Evolutionary conservation across 2,888 invertebrate species (phyloP).

Genomic region (Ceratothoa steindachneri): DNA sequence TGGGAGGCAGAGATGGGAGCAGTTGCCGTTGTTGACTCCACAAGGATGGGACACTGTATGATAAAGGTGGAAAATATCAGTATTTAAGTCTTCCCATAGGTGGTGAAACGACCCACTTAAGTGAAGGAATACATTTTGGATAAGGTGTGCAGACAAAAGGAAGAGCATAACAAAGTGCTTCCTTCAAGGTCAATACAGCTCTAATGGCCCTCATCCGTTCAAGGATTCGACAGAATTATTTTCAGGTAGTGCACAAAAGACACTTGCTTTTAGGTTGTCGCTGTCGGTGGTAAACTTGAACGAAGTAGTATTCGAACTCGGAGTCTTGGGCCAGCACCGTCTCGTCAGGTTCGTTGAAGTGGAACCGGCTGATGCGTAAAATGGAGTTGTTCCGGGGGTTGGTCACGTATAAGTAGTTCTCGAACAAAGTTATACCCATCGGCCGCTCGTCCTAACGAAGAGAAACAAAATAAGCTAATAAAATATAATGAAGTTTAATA

Average conservation of each 20-base stretch:
- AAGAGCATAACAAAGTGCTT: too few relatives aligned
- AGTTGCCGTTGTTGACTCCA: slow-evolving; percentile 63
- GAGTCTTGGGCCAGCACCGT: slow-evolving; percentile 50
- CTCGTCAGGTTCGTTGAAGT: slow-evolving; percentile 56
- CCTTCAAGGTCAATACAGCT: too few relatives aligned
- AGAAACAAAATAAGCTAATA: too few relatives aligned
- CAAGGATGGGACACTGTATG: slow-evolving; percentile 65
- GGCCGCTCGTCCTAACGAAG: slow-evolving; percentile 43
- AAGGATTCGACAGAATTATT: too few relatives aligned
- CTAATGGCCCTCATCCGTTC: too few relatives aligned
- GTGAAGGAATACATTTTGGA: too few relatives aligned
- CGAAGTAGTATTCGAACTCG: slow-evolving; percentile 60
- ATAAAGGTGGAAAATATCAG: slow-evolving; percentile 23
- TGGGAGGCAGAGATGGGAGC: slow-evolving; percentile 73
- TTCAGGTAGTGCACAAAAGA: too few relatives aligned
- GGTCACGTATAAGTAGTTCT: slow-evolving; percentile 68
- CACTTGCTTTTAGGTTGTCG: slow-evolving; percentile 71
- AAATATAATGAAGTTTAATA: not conserved
- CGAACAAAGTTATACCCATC: slow-evolving; percentile 63
- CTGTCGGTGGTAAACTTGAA: slow-evolving; percentile 71
- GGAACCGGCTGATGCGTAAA: slow-evolving; percentile 61
- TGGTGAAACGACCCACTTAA: too few relatives aligned
- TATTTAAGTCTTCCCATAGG: too few relatives aligned
- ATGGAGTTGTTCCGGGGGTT: slow-evolving; percentile 67
- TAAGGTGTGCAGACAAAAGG: too few relatives aligned